phyloP scores from a whole-genome alignment of 2,113 vertebrate genomes.

The Ophiodon elongatus region DNA sequence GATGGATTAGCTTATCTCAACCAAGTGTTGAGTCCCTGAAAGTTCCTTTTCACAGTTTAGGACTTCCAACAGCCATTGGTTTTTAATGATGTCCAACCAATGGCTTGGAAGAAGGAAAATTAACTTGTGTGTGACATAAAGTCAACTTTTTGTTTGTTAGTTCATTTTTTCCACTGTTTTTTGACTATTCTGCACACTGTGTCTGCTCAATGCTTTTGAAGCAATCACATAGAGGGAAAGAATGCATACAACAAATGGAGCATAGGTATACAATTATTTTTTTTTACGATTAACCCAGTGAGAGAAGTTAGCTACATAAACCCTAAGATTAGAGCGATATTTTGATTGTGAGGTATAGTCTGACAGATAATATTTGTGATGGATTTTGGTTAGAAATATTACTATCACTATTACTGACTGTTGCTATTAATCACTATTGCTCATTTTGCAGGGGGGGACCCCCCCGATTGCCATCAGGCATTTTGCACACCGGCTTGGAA shows the following conservation, averaged over 20 bases:
- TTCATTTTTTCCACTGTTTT: not conserved
- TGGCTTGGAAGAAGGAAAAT: not conserved
- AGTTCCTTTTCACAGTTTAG: not conserved
- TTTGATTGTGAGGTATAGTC: not conserved
- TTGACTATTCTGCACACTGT: not conserved
- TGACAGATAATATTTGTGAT: not conserved
- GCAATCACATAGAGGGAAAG: not conserved
- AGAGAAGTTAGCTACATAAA: not conserved
- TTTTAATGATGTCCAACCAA: slow-evolving; percentile 3
- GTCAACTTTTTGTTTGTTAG: not conserved
- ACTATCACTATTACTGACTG: not conserved
- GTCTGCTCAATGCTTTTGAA: not conserved
- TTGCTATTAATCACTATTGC: not conserved
- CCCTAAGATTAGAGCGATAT: no score
- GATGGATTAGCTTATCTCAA: no score
- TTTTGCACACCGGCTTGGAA: not conserved
- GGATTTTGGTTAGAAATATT: not conserved
- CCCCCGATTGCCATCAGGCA: no score
- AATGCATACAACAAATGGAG: not conserved
- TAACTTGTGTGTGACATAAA: not conserved
- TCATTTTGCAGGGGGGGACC: not conserved
- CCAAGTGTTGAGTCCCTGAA: not conserved
- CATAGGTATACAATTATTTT: no score
- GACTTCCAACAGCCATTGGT: not conserved
- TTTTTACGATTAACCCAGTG: not conserved